Percentiles rank a stretch among this genome's conserved stretches.
Evolutionary conservation across 2,113 vertebrate genomes (phyloP).

Genomic region (Strix aluco): DNA sequence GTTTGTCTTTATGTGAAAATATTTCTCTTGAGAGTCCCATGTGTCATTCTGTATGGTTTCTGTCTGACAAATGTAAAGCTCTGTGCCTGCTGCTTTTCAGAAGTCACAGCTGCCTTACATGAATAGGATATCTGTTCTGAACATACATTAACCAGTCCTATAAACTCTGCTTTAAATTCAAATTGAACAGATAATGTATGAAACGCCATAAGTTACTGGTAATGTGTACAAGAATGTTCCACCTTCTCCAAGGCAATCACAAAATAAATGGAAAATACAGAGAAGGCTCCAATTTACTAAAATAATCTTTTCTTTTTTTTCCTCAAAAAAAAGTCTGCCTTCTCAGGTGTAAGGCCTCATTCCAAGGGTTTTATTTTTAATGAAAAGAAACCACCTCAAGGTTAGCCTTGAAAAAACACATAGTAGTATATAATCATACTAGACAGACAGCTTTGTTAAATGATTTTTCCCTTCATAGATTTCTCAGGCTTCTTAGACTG

Average conservation of each 20-base stretch:
- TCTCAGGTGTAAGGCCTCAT: conserved; percentile 20
- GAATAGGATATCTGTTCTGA: background rate
- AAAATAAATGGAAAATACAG: background rate
- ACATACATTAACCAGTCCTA: background rate
- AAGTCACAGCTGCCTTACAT: background rate
- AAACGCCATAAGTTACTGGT: background rate
- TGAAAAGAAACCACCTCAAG: conserved; percentile 45
- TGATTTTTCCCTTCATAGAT: conserved; percentile 14
- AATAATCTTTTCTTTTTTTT: background rate
- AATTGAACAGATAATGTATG: background rate
- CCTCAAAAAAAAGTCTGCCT: background rate
- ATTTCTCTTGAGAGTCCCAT: background rate
- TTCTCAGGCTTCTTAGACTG: background rate
- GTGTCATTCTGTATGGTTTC: background rate
- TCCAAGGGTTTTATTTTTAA: conserved; percentile 52
- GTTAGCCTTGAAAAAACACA: background rate
- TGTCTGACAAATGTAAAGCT: background rate
- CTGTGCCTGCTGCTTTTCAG: background rate
- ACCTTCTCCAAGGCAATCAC: background rate
- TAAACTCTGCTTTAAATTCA: background rate
- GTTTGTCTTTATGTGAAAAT: background rate
- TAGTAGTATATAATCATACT: background rate
- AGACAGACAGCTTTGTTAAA: conserved; percentile 38
- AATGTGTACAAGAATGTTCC: background rate
- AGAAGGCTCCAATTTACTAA: background rate